phyloP scores from a whole-genome alignment of 1,140 invertebrate genomes.

The Carcinoscorpius rotundicauda region DNA sequence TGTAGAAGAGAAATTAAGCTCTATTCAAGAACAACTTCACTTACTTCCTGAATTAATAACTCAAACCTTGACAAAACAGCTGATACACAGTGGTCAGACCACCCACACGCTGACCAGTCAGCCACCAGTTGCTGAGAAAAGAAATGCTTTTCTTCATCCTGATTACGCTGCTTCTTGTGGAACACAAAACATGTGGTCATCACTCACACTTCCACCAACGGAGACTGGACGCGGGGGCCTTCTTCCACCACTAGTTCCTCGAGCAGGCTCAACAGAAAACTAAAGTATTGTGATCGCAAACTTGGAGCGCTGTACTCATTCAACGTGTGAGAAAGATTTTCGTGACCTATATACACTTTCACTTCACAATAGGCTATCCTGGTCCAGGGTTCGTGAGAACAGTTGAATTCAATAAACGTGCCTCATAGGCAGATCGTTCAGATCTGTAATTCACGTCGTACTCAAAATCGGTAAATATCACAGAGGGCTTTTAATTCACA shows the following conservation, averaged over 20 bases:
- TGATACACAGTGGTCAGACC: not conserved
- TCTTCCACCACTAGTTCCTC: slow-evolving; percentile 13
- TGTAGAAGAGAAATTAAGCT: slow-evolving; percentile 52
- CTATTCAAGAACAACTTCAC: slow-evolving; percentile 25
- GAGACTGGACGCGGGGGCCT: slow-evolving; percentile 10
- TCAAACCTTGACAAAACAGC: slow-evolving; percentile 12
- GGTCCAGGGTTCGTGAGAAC: too few species aligned
- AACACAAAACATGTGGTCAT: slow-evolving; percentile 21
- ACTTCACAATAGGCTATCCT: too few species aligned
- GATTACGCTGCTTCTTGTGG: slow-evolving; percentile 23
- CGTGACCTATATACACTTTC: too few species aligned
- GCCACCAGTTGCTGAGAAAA: slow-evolving; percentile 10
- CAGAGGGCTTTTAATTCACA: too few species aligned
- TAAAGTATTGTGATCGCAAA: not conserved
- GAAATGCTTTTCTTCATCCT: slow-evolving; percentile 23
- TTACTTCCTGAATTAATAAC: slow-evolving; percentile 20
- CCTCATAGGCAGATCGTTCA: too few species aligned
- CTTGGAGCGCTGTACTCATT: too few species aligned
- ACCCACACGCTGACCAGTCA: not conserved
- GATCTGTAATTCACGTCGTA: too few species aligned
- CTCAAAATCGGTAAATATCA: too few species aligned
- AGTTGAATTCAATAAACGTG: too few species aligned
- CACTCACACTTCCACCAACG: slow-evolving; percentile 12
- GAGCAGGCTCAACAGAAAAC: slow-evolving; percentile 19
- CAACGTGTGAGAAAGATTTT: too few species aligned